Percentiles rank a stretch among this genome's conserved stretches.
Evolutionary conservation across 1,140 invertebrate species (phyloP).

Genomic region (Cydia amplana): DNA sequence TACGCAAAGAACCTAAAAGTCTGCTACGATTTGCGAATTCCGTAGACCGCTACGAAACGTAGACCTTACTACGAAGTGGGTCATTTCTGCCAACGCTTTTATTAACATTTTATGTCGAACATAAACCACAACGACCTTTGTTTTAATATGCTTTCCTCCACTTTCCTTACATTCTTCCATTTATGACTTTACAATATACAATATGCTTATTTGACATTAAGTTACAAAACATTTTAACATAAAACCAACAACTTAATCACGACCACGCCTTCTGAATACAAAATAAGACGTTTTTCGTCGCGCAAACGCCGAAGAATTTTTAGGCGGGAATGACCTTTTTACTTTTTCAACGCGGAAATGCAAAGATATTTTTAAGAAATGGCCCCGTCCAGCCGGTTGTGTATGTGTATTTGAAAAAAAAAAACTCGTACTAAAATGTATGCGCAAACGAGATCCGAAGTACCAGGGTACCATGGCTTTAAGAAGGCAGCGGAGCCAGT

Average conservation of each 20-base stretch:
- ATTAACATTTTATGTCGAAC: background rate
- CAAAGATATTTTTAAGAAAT: conserved; percentile 73
- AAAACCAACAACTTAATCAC: conserved; percentile 48
- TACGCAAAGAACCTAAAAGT: background rate
- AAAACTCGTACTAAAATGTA: conserved; percentile 74
- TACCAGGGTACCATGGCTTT: conserved; percentile 69
- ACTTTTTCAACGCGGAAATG: conserved; percentile 75
- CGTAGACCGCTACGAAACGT: conserved; percentile 29
- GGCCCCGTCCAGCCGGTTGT: conserved; percentile 67
- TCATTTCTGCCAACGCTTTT: background rate
- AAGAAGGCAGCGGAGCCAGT: conserved; percentile 53
- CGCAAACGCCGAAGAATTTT: conserved; percentile 49
- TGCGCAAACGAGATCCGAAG: conserved; percentile 73
- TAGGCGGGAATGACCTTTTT: conserved; percentile 74
- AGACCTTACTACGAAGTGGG: conserved; percentile 19
- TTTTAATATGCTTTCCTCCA: background rate
- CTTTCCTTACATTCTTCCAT: conserved; percentile 8
- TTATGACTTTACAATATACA: background rate
- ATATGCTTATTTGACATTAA: conserved; percentile 18
- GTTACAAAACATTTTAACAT: conserved; percentile 7
- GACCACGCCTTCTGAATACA: conserved; percentile 52
- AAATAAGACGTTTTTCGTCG: conserved; percentile 28
- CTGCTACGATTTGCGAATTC: conserved; percentile 27
- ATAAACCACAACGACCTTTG: background rate
- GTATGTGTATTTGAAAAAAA: conserved; percentile 66